Base-by-base conservation (phyloP, 92 coral and sea anemone genomes). In the Blastomussa wellsi region DNA sequence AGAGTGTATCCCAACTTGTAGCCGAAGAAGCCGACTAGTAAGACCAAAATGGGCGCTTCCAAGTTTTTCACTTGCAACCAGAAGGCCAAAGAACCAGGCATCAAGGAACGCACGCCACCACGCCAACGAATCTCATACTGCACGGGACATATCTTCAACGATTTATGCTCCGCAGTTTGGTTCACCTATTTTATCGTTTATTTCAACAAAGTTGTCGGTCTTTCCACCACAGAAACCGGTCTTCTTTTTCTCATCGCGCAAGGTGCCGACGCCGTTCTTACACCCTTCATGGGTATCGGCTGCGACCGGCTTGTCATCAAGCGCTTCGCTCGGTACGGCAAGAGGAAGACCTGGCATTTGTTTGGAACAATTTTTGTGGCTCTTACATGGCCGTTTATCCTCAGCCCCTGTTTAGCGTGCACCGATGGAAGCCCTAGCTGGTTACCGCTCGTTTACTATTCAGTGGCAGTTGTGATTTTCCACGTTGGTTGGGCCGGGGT, bases 201-300 rank as follows among this genome's bases (percentile, higher is more conserved):
- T 87, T 93, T 93, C 85, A 91, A 89, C 92, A 91, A 93, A 80
- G 92, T 93, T 2, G 96, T 91, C 49, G 94, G 96, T 13, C 89
- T 93, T 42, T 89, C 94, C 48, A 66, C 96, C 3, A 80, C 87
- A 1, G 82, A 86, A n/a, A 88, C 92, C 0, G 96, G 96, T 28
- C 81, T 88, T 1, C 87, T 93, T 28, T 93, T 93, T 53, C 48
- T 93, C 60, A 83, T 93, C 38, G 96, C 96, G 1, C 94, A 93
- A 77, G 74, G 89, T 5, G 89, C 90, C 0, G 96, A 93, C 24
- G 96, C 96, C 1, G 55, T 93, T 28, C 39, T 91, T n/a, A 93
- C 96, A 14, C 96, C 96, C n/a, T 90, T 93, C 52, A 93, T 91
- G 72, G 94, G 91, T 0, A 82, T 93, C 64, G 91, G 89, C 3